Base-by-base conservation (phyloP, 2,113 vertebrate genomes). In the Rhagologus leucostigma region DNA sequence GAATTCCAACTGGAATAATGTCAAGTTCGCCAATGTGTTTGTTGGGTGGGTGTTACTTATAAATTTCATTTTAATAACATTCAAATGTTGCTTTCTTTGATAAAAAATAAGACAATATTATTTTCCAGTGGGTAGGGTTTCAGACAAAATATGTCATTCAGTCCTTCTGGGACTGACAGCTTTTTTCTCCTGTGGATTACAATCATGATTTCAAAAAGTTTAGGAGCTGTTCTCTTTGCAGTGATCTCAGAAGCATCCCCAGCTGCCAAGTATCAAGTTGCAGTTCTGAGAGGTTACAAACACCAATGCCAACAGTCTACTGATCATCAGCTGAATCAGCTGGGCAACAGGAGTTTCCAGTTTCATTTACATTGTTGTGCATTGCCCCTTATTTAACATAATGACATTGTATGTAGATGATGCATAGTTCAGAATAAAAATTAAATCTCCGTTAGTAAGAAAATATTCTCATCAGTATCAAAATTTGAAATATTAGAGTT, bases 221-320 rank as follows among this genome's bases (percentile, higher is more conserved):
- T 42, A 83, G 63, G 21, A 63, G 30, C 30, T 71, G 26, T 46
- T 84, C 47, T 62, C 11, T 81, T 87, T 57, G 24, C 76, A 74
- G 23, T 41, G 70, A 64, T 73, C 41, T 52, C 49, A 92, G 78
- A 76, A 77, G 16, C 46, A 80, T 57, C 50, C 18, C 32, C 13
- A 42, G 20, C 46, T 74, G 35, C 79, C 32, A 83, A 59, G 41
- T 71, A 83, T 39, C n/a, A 44, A 37, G 26, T 5, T 76, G 26
- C 13, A 29, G 21, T 82, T 96, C 64, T 57, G 33, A 75, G 73
- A 42, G 21, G 29, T 63, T 87, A 39, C 27, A 56, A 62, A 65
- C 0, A 0, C 10, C 22, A 60, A 0, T 68, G 46, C 32, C 64
- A 69, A 20, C 20, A 53, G 29, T 47, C 23, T 69, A 0, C 24